phyloP scores from a whole-genome alignment of 1,140 invertebrate genomes.

The Drosophila micromelanica region DNA sequence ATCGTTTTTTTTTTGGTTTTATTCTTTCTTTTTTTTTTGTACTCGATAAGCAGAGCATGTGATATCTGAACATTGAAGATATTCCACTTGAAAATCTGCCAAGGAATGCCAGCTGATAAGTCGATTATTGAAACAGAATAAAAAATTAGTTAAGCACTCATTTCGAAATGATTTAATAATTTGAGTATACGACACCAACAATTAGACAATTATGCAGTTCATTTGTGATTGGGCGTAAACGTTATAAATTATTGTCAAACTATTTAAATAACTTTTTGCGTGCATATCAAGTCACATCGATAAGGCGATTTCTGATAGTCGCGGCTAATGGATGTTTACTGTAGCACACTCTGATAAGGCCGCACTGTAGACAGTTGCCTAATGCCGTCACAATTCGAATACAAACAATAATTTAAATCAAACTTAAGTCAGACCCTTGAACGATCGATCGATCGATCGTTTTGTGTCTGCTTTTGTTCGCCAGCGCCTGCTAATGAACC shows the following conservation, averaged over 20 bases:
- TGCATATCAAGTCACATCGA: slow-evolving; percentile 38
- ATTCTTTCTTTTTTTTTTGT: not conserved
- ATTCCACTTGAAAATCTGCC: slow-evolving; percentile 18
- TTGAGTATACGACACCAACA: slow-evolving; percentile 41
- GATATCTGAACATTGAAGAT: slow-evolving; percentile 26
- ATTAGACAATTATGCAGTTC: slow-evolving; percentile 60
- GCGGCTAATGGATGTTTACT: slow-evolving; percentile 33
- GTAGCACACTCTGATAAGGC: slow-evolving; percentile 49
- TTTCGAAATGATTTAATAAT: slow-evolving; percentile 34
- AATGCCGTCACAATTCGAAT: slow-evolving; percentile 39
- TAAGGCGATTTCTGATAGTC: slow-evolving; percentile 30
- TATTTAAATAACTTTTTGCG: slow-evolving; percentile 57
- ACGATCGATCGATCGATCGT: slow-evolving; percentile 70
- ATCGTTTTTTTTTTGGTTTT: not conserved
- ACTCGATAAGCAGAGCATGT: slow-evolving; percentile 34
- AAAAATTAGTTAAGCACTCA: slow-evolving; percentile 2
- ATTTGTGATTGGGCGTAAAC: slow-evolving; percentile 47
- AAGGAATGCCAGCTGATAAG: slow-evolving; percentile 20
- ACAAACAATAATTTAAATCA: slow-evolving; percentile 78
- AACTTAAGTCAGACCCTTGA: slow-evolving; percentile 65
- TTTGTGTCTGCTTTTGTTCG: slow-evolving; percentile 28
- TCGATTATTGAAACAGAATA: slow-evolving; percentile 11
- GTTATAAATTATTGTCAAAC: slow-evolving; percentile 78
- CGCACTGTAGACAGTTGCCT: slow-evolving; percentile 11
- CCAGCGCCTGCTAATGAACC: slow-evolving; percentile 68